Evolutionary conservation across 2,888 invertebrate genomes (phyloP).

Genomic region (Cataglyphis livida): DNA sequence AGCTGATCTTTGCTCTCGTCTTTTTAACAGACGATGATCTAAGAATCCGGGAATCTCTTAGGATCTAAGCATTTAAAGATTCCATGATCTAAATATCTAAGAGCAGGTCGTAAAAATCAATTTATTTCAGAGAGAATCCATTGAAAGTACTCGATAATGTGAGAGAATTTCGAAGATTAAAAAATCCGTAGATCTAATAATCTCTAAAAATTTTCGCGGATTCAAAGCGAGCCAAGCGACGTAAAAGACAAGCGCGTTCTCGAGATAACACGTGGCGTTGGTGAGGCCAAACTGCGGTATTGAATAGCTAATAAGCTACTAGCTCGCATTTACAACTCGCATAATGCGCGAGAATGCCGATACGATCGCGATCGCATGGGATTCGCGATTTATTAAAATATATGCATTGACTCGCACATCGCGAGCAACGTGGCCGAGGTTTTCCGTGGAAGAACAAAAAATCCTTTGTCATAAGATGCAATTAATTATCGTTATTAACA

Average conservation of each 20-base stretch:
- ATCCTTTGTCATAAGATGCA: slow-evolving; percentile 22
- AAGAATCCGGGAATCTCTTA: not conserved
- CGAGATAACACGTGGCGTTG: slow-evolving; percentile 33
- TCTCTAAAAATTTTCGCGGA: slow-evolving; percentile 3
- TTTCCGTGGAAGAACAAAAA: slow-evolving; percentile 34
- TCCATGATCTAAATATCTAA: not conserved
- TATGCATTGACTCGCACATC: slow-evolving; percentile 6
- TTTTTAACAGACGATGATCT: not conserved
- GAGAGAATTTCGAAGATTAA: not conserved
- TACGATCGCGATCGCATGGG: slow-evolving; percentile 25
- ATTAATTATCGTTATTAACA: slow-evolving; percentile 51
- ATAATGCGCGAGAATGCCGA: not conserved
- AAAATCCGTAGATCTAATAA: not conserved
- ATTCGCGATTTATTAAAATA: slow-evolving; percentile 33
- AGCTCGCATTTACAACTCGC: slow-evolving; percentile 62
- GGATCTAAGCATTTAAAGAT: not conserved
- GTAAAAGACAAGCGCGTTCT: not conserved
- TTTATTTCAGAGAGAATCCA: not conserved
- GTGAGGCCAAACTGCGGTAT: slow-evolving; percentile 49
- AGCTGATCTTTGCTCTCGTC: too few species aligned
- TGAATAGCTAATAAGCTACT: slow-evolving; percentile 50
- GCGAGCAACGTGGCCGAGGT: not conserved
- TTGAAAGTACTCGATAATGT: not conserved
- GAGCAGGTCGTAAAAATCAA: not conserved
- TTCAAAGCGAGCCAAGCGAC: not conserved